Percentiles rank a stretch among this genome's conserved stretches.
Evolutionary conservation across 2,888 invertebrate species (phyloP).

Genomic region (Synanthedon andrenaeformis): DNA sequence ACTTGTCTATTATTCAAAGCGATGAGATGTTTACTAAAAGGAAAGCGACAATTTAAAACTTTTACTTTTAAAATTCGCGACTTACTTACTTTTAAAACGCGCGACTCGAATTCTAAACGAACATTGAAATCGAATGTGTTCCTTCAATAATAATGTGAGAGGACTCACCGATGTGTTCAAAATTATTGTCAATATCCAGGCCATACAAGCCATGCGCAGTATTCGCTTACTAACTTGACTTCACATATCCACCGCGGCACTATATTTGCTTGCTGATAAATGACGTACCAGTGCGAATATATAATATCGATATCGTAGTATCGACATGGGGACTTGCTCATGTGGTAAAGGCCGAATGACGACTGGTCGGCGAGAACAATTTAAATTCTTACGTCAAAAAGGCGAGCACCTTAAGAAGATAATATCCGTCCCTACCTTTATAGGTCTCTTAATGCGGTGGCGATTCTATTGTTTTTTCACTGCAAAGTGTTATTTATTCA

Average conservation of each 20-base stretch:
- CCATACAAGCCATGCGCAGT: conserved; percentile 25
- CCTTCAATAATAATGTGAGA: background rate
- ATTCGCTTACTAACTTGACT: conserved; percentile 19
- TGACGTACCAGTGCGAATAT: conserved; percentile 21
- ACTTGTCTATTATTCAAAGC: no score
- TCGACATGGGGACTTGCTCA: conserved; percentile 28
- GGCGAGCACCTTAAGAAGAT: conserved; percentile 15
- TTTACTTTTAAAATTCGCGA: conserved; percentile 32
- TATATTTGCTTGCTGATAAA: conserved; percentile 24
- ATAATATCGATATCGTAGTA: conserved; percentile 7
- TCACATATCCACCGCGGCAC: conserved; percentile 29
- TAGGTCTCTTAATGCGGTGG: conserved; percentile 3
- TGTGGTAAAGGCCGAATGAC: conserved; percentile 20
- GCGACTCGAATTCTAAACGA: no score
- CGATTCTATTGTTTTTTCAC: no score
- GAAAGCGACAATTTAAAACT: conserved; percentile 22
- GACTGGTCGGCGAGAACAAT: conserved; percentile 19
- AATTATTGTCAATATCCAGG: conserved; percentile 29
- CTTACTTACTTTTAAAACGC: background rate
- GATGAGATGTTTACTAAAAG: background rate
- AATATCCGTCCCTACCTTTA: conserved; percentile 14
- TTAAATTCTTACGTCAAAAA: conserved; percentile 3
- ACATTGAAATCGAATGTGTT: no score
- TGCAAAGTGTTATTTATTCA: no score
- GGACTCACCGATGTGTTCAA: conserved; percentile 38